Evolutionary conservation across 2,888 invertebrate species (phyloP).

Genomic region (Zaprionus lineosus): DNA sequence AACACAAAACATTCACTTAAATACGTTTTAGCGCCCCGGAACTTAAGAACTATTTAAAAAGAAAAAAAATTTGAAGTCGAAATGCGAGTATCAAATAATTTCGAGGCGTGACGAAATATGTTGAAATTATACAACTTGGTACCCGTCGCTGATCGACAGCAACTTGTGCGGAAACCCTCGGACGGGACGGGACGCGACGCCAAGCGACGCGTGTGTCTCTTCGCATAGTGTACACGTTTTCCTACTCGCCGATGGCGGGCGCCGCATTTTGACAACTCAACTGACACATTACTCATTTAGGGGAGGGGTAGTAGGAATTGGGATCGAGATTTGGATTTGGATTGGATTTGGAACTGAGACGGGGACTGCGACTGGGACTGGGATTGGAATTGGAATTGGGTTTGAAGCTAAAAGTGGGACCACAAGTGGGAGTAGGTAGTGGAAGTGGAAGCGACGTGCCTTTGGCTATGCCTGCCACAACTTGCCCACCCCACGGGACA

Average conservation of each 20-base stretch:
- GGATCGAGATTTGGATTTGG: not conserved
- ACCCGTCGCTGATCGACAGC: constrained; percentile 67
- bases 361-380: too few species aligned
- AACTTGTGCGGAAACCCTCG: constrained; percentile 69
- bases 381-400: constrained; percentile 5
- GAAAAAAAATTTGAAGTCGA: constrained; percentile 28
- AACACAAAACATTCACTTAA: constrained; percentile 29
- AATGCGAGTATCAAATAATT: constrained; percentile 54
- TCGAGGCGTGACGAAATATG: constrained; percentile 70
- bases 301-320: not conserved
- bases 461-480: constrained; percentile 68
- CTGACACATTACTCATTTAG: constrained; percentile 63
- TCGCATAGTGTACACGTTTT: constrained; percentile 48
- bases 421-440: constrained; percentile 3
- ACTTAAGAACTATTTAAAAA: constrained; percentile 48
- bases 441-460: constrained; percentile 35
- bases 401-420: too few species aligned
- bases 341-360: too few species aligned
- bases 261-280: constrained; percentile 60
- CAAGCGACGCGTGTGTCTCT: constrained; percentile 39
- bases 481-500: constrained; percentile 28
- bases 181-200: constrained; percentile 29
- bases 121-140: constrained; percentile 56
- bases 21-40: constrained; percentile 22
- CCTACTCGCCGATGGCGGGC: constrained; percentile 43